Conservation (phyloP, 2,888 invertebrate species). For the Helobdella robusta region DNA sequence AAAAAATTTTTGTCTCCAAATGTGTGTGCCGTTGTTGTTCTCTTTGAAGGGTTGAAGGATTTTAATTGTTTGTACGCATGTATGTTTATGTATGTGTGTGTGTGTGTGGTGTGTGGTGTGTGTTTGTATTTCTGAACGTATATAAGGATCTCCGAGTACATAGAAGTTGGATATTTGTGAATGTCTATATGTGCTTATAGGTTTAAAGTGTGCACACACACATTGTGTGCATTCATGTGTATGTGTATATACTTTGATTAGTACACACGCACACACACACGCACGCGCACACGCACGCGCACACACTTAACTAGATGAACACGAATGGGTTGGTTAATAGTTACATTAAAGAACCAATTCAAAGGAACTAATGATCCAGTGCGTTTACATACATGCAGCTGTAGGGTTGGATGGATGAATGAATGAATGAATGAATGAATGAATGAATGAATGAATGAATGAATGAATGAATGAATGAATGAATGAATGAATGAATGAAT, state of each 20-base stretch:
- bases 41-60: too few relatives aligned
- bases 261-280: conserved; percentile 4
- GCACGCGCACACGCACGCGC: conserved; percentile 5
- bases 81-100: conserved; percentile 10
- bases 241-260: background rate
- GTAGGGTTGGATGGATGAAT: background rate
- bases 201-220: background rate
- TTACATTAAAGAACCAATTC: background rate
- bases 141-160: background rate
- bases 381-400: background rate
- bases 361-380: too few relatives aligned
- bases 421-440: background rate
- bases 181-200: background rate
- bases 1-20: too few relatives aligned
- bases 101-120: background rate
- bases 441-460: background rate
- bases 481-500: background rate
- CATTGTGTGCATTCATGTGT: background rate
- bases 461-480: background rate
- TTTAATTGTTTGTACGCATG: conserved; percentile 5
- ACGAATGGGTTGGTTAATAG: background rate
- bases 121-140: background rate
- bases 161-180: background rate
- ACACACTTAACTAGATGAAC: background rate
- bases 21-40: too few relatives aligned